Conservation (phyloP, 2,797 vertebrate genomes). For the Platyrinchus mystaceus region DNA sequence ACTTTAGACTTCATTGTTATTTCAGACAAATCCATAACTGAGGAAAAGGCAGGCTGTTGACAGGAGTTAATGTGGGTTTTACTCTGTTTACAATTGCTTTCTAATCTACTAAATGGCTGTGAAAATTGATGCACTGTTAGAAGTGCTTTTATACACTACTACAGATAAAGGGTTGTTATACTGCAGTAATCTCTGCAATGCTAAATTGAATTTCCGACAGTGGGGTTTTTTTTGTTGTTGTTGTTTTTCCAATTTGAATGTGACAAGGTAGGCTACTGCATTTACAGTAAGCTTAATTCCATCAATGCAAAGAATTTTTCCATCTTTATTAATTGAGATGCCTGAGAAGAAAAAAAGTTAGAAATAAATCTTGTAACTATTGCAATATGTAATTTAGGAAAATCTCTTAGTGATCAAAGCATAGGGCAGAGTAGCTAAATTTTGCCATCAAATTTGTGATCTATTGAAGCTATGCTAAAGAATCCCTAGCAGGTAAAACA, state of each 20-base stretch:
- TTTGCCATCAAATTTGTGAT: not conserved
- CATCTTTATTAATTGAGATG: slow-evolving; percentile 59
- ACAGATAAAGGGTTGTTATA: slow-evolving; percentile 71
- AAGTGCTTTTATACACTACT: slow-evolving; percentile 74
- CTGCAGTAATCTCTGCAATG: slow-evolving; percentile 68
- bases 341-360: not conserved
- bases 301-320: slow-evolving; percentile 26
- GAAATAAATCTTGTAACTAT: not conserved
- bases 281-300: slow-evolving; percentile 63
- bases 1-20: slow-evolving; percentile 73
- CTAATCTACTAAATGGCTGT: slow-evolving; percentile 83
- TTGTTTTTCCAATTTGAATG: slow-evolving; percentile 58
- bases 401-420: not conserved
- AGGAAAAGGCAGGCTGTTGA: slow-evolving; percentile 79
- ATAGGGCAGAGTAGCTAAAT: not conserved
- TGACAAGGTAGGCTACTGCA: slow-evolving; percentile 53
- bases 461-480: not conserved
- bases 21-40: slow-evolving; percentile 79
- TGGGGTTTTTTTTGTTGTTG: not conserved
- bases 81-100: slow-evolving; percentile 82
- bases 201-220: slow-evolving; percentile 74
- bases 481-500: not conserved
- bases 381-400: not conserved
- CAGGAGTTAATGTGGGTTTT: slow-evolving; percentile 81
- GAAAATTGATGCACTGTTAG: slow-evolving; percentile 80